Evolutionary conservation across 2,113 vertebrate genomes (phyloP).

Genomic region (Sinocyclocheilus grahami): DNA sequence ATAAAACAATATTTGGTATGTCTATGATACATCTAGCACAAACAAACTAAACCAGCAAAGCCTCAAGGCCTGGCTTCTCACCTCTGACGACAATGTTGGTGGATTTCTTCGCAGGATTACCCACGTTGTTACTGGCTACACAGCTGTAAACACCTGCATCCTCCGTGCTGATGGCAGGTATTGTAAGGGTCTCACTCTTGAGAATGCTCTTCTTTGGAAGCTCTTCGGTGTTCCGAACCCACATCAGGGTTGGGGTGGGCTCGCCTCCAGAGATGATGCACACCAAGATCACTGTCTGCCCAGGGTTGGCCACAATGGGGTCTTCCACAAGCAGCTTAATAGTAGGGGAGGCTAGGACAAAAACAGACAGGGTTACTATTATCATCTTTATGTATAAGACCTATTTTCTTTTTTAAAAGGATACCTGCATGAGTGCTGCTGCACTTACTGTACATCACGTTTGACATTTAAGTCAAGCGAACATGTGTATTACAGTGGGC

Average conservation of each 20-base stretch:
- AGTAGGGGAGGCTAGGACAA: conserved; percentile 80
- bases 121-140: conserved; percentile 86
- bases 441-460: background rate
- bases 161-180: conserved; percentile 77
- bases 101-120: conserved; percentile 86
- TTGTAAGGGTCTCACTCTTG: conserved; percentile 81
- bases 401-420: background rate
- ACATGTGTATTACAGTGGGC: background rate
- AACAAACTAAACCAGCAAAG: background rate
- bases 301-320: conserved; percentile 86
- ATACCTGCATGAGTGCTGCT: background rate
- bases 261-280: conserved; percentile 85
- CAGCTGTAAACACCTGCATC: conserved; percentile 86
- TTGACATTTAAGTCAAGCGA: background rate
- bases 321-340: conserved; percentile 88
- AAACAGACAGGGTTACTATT: background rate
- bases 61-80: conserved; percentile 51
- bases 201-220: conserved; percentile 78
- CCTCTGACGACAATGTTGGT: conserved; percentile 86
- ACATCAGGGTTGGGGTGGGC: conserved; percentile 78
- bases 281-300: conserved; percentile 83
- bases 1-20: background rate
- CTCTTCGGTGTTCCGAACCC: conserved; percentile 75
- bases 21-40: background rate
- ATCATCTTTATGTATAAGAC: background rate